Evolutionary conservation across 2,888 invertebrate species (phyloP).

Genomic region (Conistra vaccinii): DNA sequence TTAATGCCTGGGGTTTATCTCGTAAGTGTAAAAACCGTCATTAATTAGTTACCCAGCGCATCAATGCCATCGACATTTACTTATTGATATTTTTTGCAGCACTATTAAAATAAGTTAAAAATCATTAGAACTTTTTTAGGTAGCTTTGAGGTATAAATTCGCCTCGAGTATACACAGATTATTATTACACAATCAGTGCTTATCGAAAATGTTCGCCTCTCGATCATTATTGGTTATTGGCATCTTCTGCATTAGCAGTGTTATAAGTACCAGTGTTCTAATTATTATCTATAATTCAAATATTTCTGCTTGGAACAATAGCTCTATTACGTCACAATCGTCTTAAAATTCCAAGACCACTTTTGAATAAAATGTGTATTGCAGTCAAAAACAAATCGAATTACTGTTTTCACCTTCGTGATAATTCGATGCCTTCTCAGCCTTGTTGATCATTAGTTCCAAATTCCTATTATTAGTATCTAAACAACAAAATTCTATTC

Average conservation of each 20-base stretch:
- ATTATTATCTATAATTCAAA: not conserved
- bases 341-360: not conserved
- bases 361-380: not conserved
- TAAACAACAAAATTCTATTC: not conserved
- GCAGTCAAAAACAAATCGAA: not conserved
- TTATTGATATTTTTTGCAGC: constrained; percentile 7
- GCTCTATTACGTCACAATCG: not conserved
- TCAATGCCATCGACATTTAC: not conserved
- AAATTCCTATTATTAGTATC: not conserved
- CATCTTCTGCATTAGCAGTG: constrained; percentile 31
- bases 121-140: constrained; percentile 5
- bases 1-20: too few species aligned
- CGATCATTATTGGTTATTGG: constrained; percentile 12
- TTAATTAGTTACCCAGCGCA: not conserved
- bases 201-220: constrained; percentile 17
- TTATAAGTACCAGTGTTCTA: constrained; percentile 27
- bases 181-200: constrained; percentile 19
- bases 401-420: not conserved
- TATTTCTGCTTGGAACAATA: not conserved
- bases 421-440: not conserved
- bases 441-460: not conserved
- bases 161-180: not conserved
- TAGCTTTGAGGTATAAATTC: constrained; percentile 24
- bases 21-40: not conserved
- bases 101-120: not conserved